A percentile compares a stretch with the other conserved stretches of the same genome.
Conservation (phyloP, 2,888 invertebrate species). For the Loripinus fragilis region DNA sequence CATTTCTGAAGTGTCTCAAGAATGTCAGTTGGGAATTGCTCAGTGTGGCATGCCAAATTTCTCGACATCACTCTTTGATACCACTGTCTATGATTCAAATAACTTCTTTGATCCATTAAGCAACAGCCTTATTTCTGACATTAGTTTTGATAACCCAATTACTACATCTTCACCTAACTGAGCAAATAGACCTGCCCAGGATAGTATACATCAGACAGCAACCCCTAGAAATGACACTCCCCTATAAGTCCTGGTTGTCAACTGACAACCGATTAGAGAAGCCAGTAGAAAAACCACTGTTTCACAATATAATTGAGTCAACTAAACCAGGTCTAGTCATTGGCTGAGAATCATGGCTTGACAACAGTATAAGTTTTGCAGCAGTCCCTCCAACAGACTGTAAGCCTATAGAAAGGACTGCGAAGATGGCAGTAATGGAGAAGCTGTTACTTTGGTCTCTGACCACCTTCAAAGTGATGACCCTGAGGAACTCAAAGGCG, state of each 20-base stretch:
- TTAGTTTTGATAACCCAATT: slow-evolving; percentile 30
- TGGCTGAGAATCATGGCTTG: slow-evolving; percentile 33
- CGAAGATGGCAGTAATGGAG: background rate
- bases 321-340: too few relatives aligned
- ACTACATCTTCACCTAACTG: slow-evolving; percentile 37
- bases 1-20: slow-evolving; percentile 28
- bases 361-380: too few relatives aligned
- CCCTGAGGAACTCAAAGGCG: too few relatives aligned
- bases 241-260: background rate
- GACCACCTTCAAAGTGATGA: slow-evolving; percentile 19
- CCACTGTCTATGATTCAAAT: slow-evolving; percentile 20
- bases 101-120: background rate
- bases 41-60: too few relatives aligned
- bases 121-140: slow-evolving; percentile 17
- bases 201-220: slow-evolving; percentile 2
- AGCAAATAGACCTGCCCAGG: background rate
- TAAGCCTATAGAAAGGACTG: slow-evolving; percentile 31
- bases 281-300: slow-evolving; percentile 21
- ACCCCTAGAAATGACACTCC: slow-evolving; percentile 4
- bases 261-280: slow-evolving; percentile 19
- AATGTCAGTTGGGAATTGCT: slow-evolving; percentile 36
- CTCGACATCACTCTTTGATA: too few relatives aligned
- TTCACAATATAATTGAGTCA: too few relatives aligned
- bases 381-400: slow-evolving; percentile 29
- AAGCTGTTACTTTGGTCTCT: slow-evolving; percentile 1